phyloP scores from a whole-genome alignment of 2,113 vertebrate genomes.

The Symphodus melops region DNA sequence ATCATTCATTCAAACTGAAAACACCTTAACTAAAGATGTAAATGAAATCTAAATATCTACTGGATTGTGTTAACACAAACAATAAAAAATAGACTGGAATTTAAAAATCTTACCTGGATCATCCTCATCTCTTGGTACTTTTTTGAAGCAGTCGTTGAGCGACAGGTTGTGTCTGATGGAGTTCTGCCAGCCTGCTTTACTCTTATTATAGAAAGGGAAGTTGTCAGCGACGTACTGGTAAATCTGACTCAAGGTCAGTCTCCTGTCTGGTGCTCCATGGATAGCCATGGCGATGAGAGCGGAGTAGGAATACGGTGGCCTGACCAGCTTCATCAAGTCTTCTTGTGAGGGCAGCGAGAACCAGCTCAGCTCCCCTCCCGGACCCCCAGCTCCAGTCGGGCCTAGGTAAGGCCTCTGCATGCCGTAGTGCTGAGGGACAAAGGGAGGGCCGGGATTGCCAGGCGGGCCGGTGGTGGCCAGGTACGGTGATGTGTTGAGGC shows the following conservation, averaged over 20 bases:
- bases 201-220: constrained; percentile 99
- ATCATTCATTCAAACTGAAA: background rate
- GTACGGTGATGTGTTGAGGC: constrained; percentile 89
- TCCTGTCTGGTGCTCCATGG: constrained; percentile 92
- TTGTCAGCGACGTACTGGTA: constrained; percentile 99
- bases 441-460: constrained; percentile 85
- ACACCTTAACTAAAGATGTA: background rate
- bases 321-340: constrained; percentile 97
- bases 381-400: constrained; percentile 83
- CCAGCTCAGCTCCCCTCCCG: constrained; percentile 92
- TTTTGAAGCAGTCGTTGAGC: constrained; percentile 97
- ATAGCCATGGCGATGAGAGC: constrained; percentile 99
- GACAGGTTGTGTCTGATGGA: constrained; percentile 95
- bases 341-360: constrained; percentile 96
- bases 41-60: background rate
- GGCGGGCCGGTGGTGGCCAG: constrained; percentile 79
- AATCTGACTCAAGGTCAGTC: constrained; percentile 97
- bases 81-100: background rate
- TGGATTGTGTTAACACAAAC: background rate
- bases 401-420: constrained; percentile 94
- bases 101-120: constrained; percentile 89
- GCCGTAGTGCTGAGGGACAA: constrained; percentile 94
- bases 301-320: constrained; percentile 97
- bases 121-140: constrained; percentile 96
- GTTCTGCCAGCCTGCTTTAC: constrained; percentile 98